Percentiles rank a stretch among this genome's conserved stretches.
phyloP scores from a whole-genome alignment of 2,113 vertebrate species.

The Nannospalax galili region DNA sequence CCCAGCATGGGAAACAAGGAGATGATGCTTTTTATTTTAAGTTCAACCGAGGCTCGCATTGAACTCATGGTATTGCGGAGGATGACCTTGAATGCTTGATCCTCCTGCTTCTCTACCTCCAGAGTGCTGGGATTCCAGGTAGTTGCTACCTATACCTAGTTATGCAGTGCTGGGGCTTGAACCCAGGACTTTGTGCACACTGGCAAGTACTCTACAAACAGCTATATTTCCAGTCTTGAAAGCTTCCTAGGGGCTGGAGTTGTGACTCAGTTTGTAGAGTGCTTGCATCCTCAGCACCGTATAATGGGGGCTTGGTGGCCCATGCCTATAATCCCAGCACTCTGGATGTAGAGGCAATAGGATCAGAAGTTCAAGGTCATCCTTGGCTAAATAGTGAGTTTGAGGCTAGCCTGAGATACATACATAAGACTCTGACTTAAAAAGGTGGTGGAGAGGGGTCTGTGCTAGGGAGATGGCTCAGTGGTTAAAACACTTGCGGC shows the following conservation, averaged over 20 bases:
- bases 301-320: no score
- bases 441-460: no score
- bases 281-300: no score
- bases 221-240: background rate
- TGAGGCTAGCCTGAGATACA: background rate
- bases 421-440: no score
- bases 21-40: background rate
- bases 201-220: background rate
- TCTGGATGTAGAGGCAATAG: background rate
- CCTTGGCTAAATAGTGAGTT: background rate
- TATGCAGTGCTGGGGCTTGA: background rate
- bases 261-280: background rate
- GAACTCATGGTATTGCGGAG: background rate
- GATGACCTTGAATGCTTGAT: background rate
- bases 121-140: background rate
- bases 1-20: background rate
- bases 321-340: background rate
- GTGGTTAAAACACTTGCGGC: background rate
- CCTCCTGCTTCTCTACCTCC: background rate
- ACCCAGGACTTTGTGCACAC: background rate
- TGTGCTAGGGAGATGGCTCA: background rate
- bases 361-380: background rate
- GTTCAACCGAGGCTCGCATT: background rate
- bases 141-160: background rate
- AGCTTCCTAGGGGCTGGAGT: background rate